Conservation (phyloP, 2,797 vertebrate genomes). For the Thripadectes ignobilis region DNA sequence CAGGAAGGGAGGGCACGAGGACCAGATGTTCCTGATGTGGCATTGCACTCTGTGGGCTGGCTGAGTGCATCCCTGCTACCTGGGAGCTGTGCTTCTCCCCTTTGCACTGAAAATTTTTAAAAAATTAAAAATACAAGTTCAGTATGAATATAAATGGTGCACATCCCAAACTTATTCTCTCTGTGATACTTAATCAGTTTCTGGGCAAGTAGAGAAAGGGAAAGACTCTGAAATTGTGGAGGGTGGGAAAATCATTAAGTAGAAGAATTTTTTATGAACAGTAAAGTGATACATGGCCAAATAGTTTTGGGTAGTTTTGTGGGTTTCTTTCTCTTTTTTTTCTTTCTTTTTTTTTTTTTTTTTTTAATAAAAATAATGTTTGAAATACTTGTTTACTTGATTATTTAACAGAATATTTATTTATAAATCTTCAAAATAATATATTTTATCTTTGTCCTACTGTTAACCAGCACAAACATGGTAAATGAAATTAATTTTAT, state of each 20-base stretch:
- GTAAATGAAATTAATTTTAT: neutral
- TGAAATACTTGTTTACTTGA: neutral
- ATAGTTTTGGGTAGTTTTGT: neutral
- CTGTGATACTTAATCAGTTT: neutral
- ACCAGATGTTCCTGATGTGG: neutral
- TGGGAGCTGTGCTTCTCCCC: neutral
- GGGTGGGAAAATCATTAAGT: neutral
- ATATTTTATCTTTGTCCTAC: neutral
- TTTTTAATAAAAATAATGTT: neutral
- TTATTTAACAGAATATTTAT: neutral
- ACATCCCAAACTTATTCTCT: neutral
- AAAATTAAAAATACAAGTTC: neutral
- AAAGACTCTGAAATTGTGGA: neutral
- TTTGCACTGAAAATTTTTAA: neutral
- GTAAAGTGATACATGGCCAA: neutral
- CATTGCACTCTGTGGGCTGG: neutral
- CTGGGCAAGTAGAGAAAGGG: neutral
- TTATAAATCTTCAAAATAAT: neutral
- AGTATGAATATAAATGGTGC: neutral
- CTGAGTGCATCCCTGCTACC: neutral
- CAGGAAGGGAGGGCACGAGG: neutral
- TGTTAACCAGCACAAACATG: neutral
- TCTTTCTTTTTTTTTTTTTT: neutral
- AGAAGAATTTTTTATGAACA: neutral
- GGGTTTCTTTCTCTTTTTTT: accelerated